Conservation (phyloP, 2,888 invertebrate species). For the Pheosia tremula region DNA sequence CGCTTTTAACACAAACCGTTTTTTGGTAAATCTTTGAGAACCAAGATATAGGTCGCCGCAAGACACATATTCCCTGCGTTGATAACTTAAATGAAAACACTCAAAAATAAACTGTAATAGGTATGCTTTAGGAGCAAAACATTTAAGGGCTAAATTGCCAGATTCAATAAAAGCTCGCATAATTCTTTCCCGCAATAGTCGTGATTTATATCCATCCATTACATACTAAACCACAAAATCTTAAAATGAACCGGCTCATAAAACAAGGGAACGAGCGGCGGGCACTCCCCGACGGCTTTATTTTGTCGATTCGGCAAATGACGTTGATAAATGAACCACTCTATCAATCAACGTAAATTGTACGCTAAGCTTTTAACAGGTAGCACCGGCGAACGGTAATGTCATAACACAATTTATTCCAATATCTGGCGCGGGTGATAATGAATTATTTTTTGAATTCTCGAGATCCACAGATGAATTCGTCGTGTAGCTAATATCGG, state of each 20-base stretch:
- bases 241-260: constrained; percentile 49
- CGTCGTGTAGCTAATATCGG: constrained; percentile 21
- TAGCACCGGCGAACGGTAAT: constrained; percentile 29
- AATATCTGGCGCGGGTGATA: not conserved
- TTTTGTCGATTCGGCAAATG: constrained; percentile 58
- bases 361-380: constrained; percentile 52
- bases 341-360: constrained; percentile 61
- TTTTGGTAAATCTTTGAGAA: too few relatives aligned
- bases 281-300: constrained; percentile 40
- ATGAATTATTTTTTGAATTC: not conserved
- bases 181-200: constrained; percentile 16
- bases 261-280: constrained; percentile 41
- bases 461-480: constrained; percentile 10
- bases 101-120: not conserved
- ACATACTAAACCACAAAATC: constrained; percentile 42
- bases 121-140: not conserved
- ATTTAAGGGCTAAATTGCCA: constrained; percentile 1
- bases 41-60: too few relatives aligned
- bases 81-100: not conserved
- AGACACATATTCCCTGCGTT: too few relatives aligned
- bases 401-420: constrained; percentile 13
- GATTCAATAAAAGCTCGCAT: constrained; percentile 8
- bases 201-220: constrained; percentile 45
- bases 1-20: too few relatives aligned
- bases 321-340: constrained; percentile 62